Evolutionary conservation across 2,888 invertebrate species (phyloP), one percentile per base, ranked within the genome.

Genomic region (Mythimna lalbum): DNA sequence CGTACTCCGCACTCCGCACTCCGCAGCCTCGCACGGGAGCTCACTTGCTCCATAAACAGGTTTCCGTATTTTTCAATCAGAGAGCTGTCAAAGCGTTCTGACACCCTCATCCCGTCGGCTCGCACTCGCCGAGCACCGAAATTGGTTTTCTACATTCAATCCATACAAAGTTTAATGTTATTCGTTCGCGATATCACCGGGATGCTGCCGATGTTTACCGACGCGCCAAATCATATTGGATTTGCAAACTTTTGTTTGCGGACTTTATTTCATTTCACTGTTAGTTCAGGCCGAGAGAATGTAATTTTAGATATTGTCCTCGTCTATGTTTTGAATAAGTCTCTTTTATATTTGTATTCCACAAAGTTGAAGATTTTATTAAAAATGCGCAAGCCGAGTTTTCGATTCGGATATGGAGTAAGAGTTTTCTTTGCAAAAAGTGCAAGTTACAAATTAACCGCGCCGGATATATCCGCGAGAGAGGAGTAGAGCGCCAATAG

Each of bases 51-150:
- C 92, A 96, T 96, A 96, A 96, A 96, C 96, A 96, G 96, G 93
- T 95, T 96, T 94, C 95, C 96, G 96, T 96, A 96, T 96, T 96
- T 96, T 96, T 96, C 96, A 96, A 96, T 96, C 96, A 96, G 96
- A 93, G 95, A 96, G 94, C 96, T 96, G 96, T 96, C 96, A 96
- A 96, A 96, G 95, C 96, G 93, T 96, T 96, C 95, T 96, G 96
- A 96, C 96, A 95, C 96, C 96, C 96, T 96, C 96, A 96, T 96
- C 96, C 95, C 94, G 93, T 94, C 95, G 96, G 95, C 96, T 94
- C 95, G 95, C 94, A 94, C 94, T 95, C 96, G 94, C 93, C 95
- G 96, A 94, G 93, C 94, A 94, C 95, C 95, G 95, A 96, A 96
- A 96, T 96, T 96, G 96, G 96, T 96, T 96, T 96, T 96, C 96